Percentiles rank a stretch among this genome's conserved stretches.
Conservation (phyloP, 2,888 invertebrate genomes). For the Autographa gamma region DNA sequence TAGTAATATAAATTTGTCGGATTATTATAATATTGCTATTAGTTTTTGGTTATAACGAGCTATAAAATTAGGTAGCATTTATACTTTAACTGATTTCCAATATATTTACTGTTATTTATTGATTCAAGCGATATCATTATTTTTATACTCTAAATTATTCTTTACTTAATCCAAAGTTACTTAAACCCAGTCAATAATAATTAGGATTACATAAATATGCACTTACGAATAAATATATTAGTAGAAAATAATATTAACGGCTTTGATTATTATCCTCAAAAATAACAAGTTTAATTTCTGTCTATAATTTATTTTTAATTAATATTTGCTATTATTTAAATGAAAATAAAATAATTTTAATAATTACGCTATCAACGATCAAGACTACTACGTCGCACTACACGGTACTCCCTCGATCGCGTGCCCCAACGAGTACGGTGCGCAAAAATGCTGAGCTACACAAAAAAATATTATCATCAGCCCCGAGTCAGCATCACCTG, state of each 20-base stretch:
- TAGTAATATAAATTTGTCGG: background rate
- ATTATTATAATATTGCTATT: background rate
- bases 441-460: conserved; percentile 69
- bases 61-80: background rate
- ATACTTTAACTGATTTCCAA: background rate
- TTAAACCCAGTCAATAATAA: too few relatives aligned
- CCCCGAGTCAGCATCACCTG: conserved; percentile 50
- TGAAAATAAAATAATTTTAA: background rate
- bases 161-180: too few relatives aligned
- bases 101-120: background rate
- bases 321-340: too few relatives aligned
- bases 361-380: conserved; percentile 57
- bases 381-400: conserved; percentile 55
- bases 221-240: too few relatives aligned
- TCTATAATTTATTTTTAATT: too few relatives aligned
- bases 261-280: too few relatives aligned
- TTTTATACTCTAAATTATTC: background rate
- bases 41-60: background rate
- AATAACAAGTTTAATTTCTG: too few relatives aligned
- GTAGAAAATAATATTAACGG: background rate
- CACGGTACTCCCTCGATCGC: conserved; percentile 62
- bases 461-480: conserved; percentile 65
- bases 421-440: conserved; percentile 65
- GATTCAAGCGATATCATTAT: background rate
- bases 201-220: too few relatives aligned